Conservation (phyloP, 2,797 vertebrate genomes). For the Toxotes lorentzi region DNA sequence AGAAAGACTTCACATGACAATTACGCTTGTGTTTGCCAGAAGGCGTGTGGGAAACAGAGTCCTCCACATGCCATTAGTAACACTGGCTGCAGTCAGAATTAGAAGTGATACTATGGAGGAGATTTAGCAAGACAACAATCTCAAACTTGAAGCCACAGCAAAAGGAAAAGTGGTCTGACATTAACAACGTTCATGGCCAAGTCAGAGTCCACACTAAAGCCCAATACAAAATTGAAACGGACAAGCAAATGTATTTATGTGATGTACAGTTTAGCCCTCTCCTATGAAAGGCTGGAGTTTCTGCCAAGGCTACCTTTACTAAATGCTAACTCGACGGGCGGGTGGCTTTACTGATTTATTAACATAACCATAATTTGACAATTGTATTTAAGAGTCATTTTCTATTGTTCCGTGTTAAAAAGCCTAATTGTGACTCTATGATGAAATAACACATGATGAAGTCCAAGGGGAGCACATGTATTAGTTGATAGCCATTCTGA, state of each 20-base stretch:
- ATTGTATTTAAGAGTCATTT: not conserved
- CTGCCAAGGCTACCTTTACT: too few species aligned
- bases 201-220: not conserved
- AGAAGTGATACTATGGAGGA: not conserved
- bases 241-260: too few species aligned
- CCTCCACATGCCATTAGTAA: not conserved
- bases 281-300: too few species aligned
- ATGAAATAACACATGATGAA: not conserved
- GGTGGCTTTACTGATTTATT: not conserved
- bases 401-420: not conserved
- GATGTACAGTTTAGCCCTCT: too few species aligned
- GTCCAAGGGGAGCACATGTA: not conserved
- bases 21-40: not conserved
- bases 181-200: not conserved
- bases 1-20: not conserved
- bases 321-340: not conserved
- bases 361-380: not conserved
- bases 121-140: not conserved
- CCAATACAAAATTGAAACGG: not conserved
- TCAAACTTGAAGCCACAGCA: not conserved
- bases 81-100: not conserved
- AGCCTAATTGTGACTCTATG: not conserved
- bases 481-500: not conserved
- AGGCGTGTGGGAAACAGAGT: not conserved
- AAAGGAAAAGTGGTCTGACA: not conserved